phyloP scores from a whole-genome alignment of 2,113 vertebrate genomes.

The Odontesthes bonariensis region DNA sequence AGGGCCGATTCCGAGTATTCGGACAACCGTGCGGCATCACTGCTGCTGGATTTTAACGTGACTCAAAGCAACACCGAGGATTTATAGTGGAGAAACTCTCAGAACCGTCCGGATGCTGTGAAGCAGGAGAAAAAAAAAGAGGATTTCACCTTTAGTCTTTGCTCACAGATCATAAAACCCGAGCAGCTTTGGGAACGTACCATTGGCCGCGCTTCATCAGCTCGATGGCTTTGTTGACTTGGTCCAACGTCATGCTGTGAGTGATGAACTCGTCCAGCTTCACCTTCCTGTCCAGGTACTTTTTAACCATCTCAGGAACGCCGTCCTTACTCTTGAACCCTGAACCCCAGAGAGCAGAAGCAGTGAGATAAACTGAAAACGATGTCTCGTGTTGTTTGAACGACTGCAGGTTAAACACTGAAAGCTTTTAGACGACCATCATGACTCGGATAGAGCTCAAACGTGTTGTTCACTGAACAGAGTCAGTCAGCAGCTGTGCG shows the following conservation, averaged over 20 bases:
- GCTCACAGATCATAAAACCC: conserved; percentile 44
- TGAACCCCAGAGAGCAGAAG: conserved; percentile 41
- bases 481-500: too few species aligned
- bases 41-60: neutral
- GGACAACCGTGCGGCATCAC: neutral
- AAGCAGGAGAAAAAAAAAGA: conserved; percentile 44
- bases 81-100: conserved; percentile 78
- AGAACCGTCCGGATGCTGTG: conserved; percentile 90
- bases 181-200: conserved; percentile 53
- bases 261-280: conserved; percentile 85
- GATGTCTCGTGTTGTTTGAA: too few species aligned
- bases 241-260: conserved; percentile 80
- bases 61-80: neutral
- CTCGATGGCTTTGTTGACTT: conserved; percentile 85
- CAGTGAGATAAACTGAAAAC: too few species aligned
- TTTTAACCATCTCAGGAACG: conserved; percentile 81
- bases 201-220: conserved; percentile 83
- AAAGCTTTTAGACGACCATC: too few species aligned
- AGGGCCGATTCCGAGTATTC: too few species aligned
- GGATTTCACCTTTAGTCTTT: neutral
- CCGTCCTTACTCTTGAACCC: conserved; percentile 85
- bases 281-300: conserved; percentile 84
- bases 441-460: too few species aligned
- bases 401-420: too few species aligned
- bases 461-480: too few species aligned